Evolutionary conservation across 2,888 invertebrate species (phyloP).

Genomic region (Melangyna quadrimaculata): DNA sequence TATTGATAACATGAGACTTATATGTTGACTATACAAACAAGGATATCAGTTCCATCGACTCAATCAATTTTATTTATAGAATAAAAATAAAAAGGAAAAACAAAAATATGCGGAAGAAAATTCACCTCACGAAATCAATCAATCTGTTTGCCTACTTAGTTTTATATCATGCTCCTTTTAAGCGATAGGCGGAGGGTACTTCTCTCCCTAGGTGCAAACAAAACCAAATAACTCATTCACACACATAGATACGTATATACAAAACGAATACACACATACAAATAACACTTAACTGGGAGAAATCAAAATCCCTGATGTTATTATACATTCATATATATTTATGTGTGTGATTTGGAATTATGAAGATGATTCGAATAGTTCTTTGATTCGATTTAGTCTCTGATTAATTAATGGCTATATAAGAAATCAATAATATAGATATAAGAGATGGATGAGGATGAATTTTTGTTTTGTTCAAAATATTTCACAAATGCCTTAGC

Average conservation of each 20-base stretch:
- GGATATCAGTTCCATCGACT: slow-evolving; percentile 33
- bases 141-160: slow-evolving; percentile 51
- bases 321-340: too few relatives aligned
- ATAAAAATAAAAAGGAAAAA: too few relatives aligned
- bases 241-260: neutral
- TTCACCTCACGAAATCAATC: slow-evolving; percentile 70
- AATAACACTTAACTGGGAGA: slow-evolving; percentile 10
- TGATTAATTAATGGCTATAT: neutral
- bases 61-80: slow-evolving; percentile 5
- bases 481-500: neutral
- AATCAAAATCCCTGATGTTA: slow-evolving; percentile 50
- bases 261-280: neutral
- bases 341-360: slow-evolving; percentile 55
- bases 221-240: neutral
- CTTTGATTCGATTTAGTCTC: slow-evolving; percentile 1
- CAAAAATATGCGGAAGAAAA: neutral
- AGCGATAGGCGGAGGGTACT: neutral
- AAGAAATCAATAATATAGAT: neutral
- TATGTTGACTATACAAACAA: slow-evolving; percentile 32
- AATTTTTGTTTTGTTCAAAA: neutral
- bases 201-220: neutral
- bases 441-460: neutral
- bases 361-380: slow-evolving; percentile 54
- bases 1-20: slow-evolving; percentile 11
- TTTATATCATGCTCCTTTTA: neutral